Evolutionary conservation across 2,797 vertebrate species (phyloP).

Genomic region (Masticophis lateralis): DNA sequence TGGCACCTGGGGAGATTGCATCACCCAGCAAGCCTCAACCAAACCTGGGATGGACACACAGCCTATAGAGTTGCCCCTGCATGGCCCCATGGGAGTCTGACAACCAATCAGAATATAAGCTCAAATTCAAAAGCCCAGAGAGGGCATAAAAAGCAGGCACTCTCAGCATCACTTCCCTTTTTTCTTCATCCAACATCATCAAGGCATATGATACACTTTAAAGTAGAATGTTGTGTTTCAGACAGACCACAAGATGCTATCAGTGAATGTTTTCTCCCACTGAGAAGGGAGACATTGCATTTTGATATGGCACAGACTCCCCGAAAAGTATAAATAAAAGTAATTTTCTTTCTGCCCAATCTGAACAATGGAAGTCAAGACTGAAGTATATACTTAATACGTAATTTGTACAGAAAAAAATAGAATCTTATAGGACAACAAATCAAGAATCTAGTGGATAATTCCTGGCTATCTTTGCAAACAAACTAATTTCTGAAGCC

Average conservation of each 20-base stretch:
- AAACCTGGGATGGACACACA: too few relatives aligned
- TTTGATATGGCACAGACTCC: neutral
- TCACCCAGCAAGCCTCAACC: too few relatives aligned
- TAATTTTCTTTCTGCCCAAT: neutral
- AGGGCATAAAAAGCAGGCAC: too few relatives aligned
- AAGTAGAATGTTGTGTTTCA: neutral
- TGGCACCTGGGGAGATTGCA: too few relatives aligned
- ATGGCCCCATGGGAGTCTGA: too few relatives aligned
- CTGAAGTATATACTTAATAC: neutral
- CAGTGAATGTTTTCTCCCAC: neutral
- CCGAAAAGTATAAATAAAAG: neutral
- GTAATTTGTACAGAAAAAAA: neutral
- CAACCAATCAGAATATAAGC: too few relatives aligned
- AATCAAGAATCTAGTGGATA: neutral
- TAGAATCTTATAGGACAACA: neutral
- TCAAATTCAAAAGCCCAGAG: too few relatives aligned
- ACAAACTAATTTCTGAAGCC: neutral
- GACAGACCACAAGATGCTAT: neutral
- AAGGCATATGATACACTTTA: neutral
- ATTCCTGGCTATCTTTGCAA: neutral
- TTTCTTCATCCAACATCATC: too few relatives aligned
- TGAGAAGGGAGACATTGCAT: neutral
- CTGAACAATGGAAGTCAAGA: neutral
- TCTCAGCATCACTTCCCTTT: too few relatives aligned
- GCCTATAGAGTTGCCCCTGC: too few relatives aligned